Percentiles rank a stretch among this genome's conserved stretches.
phyloP scores from a whole-genome alignment of 2,797 vertebrate species.

The Hipposideros larvatus region DNA sequence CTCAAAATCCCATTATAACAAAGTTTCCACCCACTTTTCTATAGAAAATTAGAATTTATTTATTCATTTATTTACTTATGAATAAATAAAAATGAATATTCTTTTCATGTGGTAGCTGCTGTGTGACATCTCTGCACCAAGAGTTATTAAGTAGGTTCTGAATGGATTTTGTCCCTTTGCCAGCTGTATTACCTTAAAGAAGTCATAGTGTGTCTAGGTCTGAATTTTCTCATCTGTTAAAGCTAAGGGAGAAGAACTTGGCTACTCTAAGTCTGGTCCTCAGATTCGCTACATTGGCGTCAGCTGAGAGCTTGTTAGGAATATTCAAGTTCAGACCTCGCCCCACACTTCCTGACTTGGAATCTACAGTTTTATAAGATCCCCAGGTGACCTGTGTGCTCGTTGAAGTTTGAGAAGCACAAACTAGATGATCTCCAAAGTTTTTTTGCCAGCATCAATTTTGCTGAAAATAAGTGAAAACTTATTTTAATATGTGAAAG shows the following conservation, averaged over 20 bases:
- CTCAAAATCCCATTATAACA: not conserved
- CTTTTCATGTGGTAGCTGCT: not conserved
- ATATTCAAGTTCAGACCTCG: not conserved
- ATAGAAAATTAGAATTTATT: conserved; percentile 14
- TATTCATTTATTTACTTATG: not conserved
- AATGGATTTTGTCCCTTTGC: not conserved
- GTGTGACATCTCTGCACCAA: not conserved
- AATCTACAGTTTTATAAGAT: not conserved
- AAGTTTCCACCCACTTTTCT: not conserved
- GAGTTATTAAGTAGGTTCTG: not conserved
- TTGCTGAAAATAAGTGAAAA: not conserved
- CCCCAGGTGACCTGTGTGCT: not conserved
- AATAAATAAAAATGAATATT: not conserved
- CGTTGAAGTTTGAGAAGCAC: not conserved
- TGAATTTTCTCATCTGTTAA: not conserved
- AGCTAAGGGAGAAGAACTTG: not conserved
- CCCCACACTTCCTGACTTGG: not conserved
- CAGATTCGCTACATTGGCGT: not conserved
- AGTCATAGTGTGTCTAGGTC: not conserved
- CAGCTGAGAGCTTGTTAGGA: not conserved
- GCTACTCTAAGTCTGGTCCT: not conserved
- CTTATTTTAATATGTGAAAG: not conserved
- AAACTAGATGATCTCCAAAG: not conserved
- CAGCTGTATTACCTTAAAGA: not conserved
- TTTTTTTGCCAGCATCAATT: not conserved